Evolutionary conservation across 2,888 invertebrate species (phyloP).

Genomic region (Omphaloscelis lunosa): DNA sequence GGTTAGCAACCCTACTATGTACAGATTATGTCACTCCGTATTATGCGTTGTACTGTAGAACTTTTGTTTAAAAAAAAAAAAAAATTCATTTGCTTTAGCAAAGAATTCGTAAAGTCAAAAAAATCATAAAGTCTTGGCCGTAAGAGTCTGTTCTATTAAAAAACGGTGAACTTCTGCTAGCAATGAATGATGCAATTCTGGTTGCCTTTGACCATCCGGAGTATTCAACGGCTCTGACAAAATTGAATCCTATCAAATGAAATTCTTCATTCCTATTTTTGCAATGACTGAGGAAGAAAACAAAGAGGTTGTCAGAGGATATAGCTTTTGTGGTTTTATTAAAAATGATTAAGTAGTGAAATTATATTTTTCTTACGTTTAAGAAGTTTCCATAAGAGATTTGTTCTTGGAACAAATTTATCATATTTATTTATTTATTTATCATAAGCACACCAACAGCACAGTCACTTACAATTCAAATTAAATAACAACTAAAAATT

Average conservation of each 20-base stretch:
- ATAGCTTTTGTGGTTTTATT: not conserved
- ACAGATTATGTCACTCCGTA: not conserved
- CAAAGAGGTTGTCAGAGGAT: not conserved
- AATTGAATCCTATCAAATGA: conserved; percentile 21
- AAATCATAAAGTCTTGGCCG: not conserved
- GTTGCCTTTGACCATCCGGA: conserved; percentile 14
- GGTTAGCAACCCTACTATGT: too few species aligned
- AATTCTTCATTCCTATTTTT: not conserved
- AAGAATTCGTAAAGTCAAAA: too few species aligned
- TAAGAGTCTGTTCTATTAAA: conserved; percentile 9
- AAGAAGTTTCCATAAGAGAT: too few species aligned
- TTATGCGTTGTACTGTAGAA: not conserved
- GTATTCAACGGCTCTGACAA: not conserved
- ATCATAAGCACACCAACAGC: too few species aligned
- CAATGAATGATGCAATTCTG: conserved; percentile 7
- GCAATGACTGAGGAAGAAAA: not conserved
- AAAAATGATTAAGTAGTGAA: too few species aligned
- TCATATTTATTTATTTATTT: too few species aligned
- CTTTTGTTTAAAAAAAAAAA: not conserved
- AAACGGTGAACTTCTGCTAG: not conserved
- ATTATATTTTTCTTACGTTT: too few species aligned
- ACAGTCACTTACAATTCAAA: too few species aligned
- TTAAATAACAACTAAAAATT: too few species aligned
- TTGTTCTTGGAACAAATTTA: too few species aligned
- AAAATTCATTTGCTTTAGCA: not conserved